Evolutionary conservation across 2,888 invertebrate species (phyloP).

Genomic region (Agrotis clavis): DNA sequence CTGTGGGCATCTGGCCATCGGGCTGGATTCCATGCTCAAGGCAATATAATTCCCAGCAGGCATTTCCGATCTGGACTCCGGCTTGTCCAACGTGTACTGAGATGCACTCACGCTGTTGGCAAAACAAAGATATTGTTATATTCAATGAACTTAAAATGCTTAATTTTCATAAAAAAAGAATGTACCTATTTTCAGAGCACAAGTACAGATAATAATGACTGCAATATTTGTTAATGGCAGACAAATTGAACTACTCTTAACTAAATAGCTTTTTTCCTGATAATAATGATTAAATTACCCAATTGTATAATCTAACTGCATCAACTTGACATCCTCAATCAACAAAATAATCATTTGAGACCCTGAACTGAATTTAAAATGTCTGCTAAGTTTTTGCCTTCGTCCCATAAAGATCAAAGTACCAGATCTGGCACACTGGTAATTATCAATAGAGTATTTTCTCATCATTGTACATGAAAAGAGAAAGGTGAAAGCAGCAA

Average conservation of each 20-base stretch:
- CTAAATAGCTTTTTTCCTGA: no score
- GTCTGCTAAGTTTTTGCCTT: not conserved
- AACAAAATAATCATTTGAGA: not conserved
- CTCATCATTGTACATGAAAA: slow-evolving; percentile 23
- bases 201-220: no score
- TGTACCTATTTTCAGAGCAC: no score
- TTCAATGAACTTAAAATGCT: not conserved
- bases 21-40: slow-evolving; percentile 98
- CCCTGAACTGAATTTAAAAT: not conserved
- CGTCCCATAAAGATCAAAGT: not conserved
- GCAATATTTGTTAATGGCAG: no score
- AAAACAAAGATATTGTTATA: slow-evolving; percentile 55
- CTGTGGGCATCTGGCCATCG: slow-evolving; percentile 98
- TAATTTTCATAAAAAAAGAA: not conserved
- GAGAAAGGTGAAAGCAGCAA: slow-evolving; percentile 54
- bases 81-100: slow-evolving; percentile 92
- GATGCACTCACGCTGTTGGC: slow-evolving; percentile 92
- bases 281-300: not conserved
- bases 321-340: not conserved
- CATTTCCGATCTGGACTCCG: slow-evolving; percentile 97
- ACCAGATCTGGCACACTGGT: not conserved
- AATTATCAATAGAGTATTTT: slow-evolving; percentile 18
- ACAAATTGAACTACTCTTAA: no score
- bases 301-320: not conserved
- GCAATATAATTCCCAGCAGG: slow-evolving; percentile 97